Conservation (phyloP, 2,888 invertebrate genomes). For the Orchesella flavescens region DNA sequence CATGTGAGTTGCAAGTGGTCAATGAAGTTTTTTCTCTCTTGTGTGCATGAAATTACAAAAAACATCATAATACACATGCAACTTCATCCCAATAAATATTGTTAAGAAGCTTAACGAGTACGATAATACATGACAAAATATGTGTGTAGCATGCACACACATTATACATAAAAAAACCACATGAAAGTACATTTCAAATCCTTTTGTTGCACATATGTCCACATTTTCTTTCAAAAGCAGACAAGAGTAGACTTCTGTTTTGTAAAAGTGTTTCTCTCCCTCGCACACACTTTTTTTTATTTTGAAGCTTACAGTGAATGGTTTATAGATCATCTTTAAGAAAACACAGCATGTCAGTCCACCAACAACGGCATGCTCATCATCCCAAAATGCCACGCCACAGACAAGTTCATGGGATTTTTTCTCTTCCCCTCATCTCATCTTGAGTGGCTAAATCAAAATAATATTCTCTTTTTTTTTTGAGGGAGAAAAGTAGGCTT, state of each 20-base stretch:
- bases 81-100: too few species aligned
- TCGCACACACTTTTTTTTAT: neutral
- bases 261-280: neutral
- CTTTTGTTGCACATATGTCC: neutral
- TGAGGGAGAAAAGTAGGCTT: constrained; percentile 56
- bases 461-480: constrained; percentile 14
- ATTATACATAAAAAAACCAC: too few species aligned
- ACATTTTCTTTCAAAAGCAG: neutral
- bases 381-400: neutral
- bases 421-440: constrained; percentile 4
- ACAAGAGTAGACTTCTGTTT: too few species aligned
- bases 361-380: constrained; percentile 26
- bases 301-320: neutral
- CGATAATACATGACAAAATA: too few species aligned
- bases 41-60: too few species aligned
- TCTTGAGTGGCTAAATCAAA: constrained; percentile 38
- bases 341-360: constrained; percentile 21
- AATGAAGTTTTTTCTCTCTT: too few species aligned
- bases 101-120: too few species aligned
- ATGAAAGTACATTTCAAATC: neutral
- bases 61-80: too few species aligned
- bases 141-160: too few species aligned
- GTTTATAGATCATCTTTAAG: constrained; percentile 6
- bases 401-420: constrained; percentile 43
- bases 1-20: too few species aligned